Conservation (phyloP, 1,140 invertebrate genomes). For the Fopius arisanus region DNA sequence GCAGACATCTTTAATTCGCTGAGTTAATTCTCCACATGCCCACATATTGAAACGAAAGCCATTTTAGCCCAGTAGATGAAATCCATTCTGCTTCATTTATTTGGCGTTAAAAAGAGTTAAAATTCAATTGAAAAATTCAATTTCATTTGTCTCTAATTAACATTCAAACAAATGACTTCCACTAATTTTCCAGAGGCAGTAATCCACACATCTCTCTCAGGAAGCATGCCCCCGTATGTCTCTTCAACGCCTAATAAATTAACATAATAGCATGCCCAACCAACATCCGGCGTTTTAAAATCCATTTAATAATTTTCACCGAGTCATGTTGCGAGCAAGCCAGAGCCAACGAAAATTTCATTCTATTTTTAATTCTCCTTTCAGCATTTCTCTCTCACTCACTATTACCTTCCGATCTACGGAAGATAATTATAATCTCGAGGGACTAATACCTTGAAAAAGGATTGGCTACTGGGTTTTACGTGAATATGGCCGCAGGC, state of each 20-base stretch:
- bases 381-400: too few species aligned
- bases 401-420: background rate
- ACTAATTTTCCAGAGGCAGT: too few species aligned
- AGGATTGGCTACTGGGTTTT: background rate
- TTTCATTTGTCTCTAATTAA: too few species aligned
- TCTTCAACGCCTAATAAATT: slow-evolving; percentile 22
- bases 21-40: slow-evolving; percentile 44
- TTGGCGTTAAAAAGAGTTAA: too few species aligned
- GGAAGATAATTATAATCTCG: background rate
- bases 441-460: background rate
- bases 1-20: slow-evolving; percentile 47
- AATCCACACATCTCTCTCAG: too few species aligned
- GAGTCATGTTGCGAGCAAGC: too few species aligned
- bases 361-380: too few species aligned
- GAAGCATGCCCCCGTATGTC: background rate
- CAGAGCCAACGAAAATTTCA: too few species aligned
- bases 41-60: background rate
- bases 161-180: too few species aligned
- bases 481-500: background rate
- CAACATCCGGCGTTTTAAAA: slow-evolving; percentile 6
- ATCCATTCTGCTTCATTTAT: too few species aligned
- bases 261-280: slow-evolving; percentile 19
- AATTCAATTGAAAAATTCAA: too few species aligned
- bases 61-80: too few species aligned
- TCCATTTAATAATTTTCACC: background rate